Evolutionary conservation across 2,797 vertebrate genomes (phyloP).

Genomic region (Hyperoplus lanceolatus): DNA sequence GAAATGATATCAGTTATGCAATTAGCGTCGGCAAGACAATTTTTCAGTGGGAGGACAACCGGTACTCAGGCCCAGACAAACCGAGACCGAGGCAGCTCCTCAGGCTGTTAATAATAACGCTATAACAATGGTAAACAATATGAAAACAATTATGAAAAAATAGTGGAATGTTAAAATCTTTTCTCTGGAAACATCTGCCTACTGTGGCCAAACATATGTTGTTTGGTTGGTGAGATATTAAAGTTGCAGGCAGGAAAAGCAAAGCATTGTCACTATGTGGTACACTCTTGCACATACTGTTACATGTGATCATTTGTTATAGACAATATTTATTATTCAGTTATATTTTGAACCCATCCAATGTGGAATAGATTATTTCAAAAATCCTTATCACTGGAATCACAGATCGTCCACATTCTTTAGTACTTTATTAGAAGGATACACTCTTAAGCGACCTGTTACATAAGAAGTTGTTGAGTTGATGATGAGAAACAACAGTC

Average conservation of each 20-base stretch:
- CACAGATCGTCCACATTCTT: constrained; percentile 44
- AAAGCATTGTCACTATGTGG: not conserved
- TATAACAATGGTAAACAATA: no score
- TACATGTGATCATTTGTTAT: not conserved
- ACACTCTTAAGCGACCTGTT: constrained; percentile 30
- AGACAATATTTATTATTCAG: not conserved
- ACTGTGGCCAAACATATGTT: not conserved
- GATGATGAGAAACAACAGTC: constrained; percentile 32
- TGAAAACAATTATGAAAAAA: no score
- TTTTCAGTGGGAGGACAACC: no score
- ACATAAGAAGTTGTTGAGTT: constrained; percentile 37
- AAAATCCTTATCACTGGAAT: not conserved
- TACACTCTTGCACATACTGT: not conserved
- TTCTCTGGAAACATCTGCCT: not conserved
- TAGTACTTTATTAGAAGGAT: constrained; percentile 18
- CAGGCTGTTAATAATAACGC: no score
- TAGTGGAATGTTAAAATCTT: not conserved
- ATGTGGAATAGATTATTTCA: not conserved
- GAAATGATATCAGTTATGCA: no score
- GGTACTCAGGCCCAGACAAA: no score
- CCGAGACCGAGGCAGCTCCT: no score
- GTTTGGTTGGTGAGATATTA: no score
- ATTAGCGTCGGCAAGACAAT: no score
- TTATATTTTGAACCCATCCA: no score
- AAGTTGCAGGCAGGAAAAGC: not conserved